phyloP scores from a whole-genome alignment of 2,888 invertebrate genomes.

The Heliconius charithonia region DNA sequence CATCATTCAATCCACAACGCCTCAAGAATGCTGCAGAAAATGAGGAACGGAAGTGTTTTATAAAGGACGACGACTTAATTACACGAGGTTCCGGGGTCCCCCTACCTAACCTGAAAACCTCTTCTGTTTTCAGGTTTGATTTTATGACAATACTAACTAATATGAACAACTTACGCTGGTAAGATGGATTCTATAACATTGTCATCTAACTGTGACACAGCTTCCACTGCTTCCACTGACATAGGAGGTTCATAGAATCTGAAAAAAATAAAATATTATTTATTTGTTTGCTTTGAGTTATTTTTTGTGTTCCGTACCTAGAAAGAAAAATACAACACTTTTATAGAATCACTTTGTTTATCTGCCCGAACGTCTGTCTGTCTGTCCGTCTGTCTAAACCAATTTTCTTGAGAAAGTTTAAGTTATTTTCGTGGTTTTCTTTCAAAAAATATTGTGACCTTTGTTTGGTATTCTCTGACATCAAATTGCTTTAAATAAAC shows the following conservation, averaged over 20 bases:
- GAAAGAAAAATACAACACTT: too few relatives aligned
- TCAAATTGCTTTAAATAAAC: too few relatives aligned
- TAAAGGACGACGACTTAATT: not conserved
- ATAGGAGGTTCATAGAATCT: slow-evolving; percentile 86
- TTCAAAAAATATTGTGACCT: too few relatives aligned
- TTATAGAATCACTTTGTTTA: too few relatives aligned
- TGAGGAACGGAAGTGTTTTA: not conserved
- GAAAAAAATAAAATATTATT: slow-evolving; percentile 40
- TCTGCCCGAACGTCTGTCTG: too few relatives aligned
- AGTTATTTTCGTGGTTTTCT: too few relatives aligned
- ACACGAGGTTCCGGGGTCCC: not conserved
- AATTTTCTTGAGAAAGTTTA: too few relatives aligned
- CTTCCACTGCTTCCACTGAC: slow-evolving; percentile 81
- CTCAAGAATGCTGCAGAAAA: not conserved
- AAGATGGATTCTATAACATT: slow-evolving; percentile 64
- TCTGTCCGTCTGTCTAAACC: too few relatives aligned
- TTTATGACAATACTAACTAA: not conserved
- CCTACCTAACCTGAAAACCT: too few relatives aligned
- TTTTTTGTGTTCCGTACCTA: not conserved
- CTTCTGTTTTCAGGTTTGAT: too few relatives aligned
- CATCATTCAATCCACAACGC: not conserved
- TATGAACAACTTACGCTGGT: slow-evolving; percentile 64
- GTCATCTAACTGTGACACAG: slow-evolving; percentile 69
- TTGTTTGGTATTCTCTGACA: too few relatives aligned
- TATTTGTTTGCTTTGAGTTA: not conserved